Conservation (phyloP, 2,113 vertebrate genomes). For the Etheostoma cragini region DNA sequence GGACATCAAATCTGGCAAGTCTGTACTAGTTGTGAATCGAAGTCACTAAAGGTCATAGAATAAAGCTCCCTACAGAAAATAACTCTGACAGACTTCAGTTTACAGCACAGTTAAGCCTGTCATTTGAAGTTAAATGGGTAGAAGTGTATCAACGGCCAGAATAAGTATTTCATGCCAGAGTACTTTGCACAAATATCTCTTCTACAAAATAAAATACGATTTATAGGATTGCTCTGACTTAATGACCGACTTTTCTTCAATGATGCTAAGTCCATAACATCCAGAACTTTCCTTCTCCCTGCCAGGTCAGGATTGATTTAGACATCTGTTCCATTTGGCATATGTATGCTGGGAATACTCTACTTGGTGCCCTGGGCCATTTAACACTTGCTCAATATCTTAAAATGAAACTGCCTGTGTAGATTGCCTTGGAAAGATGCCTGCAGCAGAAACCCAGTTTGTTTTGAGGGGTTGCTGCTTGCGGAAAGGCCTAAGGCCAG, state of each 20-base stretch:
- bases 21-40: not conserved
- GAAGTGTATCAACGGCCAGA: constrained; percentile 5
- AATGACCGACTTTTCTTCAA: constrained; percentile 58
- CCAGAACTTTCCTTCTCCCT: constrained; percentile 38
- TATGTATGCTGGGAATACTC: constrained; percentile 54
- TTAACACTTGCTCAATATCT: constrained; percentile 76
- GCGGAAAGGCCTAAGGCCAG: constrained; percentile 60
- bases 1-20: not conserved
- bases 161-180: constrained; percentile 28
- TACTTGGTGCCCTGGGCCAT: constrained; percentile 62
- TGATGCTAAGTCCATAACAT: constrained; percentile 46
- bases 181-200: not conserved
- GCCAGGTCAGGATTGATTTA: constrained; percentile 67
- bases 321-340: constrained; percentile 73
- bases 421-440: constrained; percentile 73
- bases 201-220: constrained; percentile 42
- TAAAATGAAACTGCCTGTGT: constrained; percentile 69
- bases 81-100: not conserved
- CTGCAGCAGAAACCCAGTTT: constrained; percentile 61
- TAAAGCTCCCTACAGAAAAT: constrained; percentile 9
- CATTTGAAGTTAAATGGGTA: constrained; percentile 20
- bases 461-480: constrained; percentile 57
- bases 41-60: constrained; percentile 6
- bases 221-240: constrained; percentile 42
- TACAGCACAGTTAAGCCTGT: constrained; percentile 13